Conservation (phyloP, 2,888 invertebrate species). For the Leptura quadrifasciata region DNA sequence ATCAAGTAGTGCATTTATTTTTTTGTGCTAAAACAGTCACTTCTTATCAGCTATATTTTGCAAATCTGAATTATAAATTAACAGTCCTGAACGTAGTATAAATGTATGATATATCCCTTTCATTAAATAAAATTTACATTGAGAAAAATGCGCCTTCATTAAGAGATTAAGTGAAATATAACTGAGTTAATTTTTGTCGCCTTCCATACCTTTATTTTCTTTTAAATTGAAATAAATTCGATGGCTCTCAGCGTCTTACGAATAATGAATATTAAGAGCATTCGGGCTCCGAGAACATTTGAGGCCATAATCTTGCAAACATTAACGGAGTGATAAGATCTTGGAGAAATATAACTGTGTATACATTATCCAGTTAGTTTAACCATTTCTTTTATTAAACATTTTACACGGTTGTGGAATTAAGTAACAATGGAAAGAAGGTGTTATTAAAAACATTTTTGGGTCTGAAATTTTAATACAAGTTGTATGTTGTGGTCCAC, state of each 20-base stretch:
- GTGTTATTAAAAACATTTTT: not conserved
- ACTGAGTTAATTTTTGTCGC: conserved; percentile 12
- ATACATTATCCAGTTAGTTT: conserved; percentile 23
- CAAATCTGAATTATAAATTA: no score
- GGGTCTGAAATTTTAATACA: not conserved
- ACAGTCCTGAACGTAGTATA: no score
- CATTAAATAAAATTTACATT: not conserved
- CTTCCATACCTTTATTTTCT: conserved; percentile 11
- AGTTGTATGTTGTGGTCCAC: not conserved
- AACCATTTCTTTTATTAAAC: conserved; percentile 19
- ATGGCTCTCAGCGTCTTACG: conserved; percentile 4
- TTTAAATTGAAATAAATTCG: conserved; percentile 31
- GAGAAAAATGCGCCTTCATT: not conserved
- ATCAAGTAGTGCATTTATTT: no score
- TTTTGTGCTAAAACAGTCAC: no score
- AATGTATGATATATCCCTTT: no score
- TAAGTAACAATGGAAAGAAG: not conserved
- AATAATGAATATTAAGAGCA: conserved; percentile 31
- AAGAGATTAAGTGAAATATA: not conserved
- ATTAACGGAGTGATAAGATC: conserved; percentile 29
- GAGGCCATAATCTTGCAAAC: conserved; percentile 24
- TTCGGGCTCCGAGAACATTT: conserved; percentile 1
- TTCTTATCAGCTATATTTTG: no score
- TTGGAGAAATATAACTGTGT: conserved; percentile 11
- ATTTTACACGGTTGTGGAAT: not conserved